A percentile compares a stretch with the other conserved stretches of the same genome.
Evolutionary conservation across 2,113 vertebrate species (phyloP).

Genomic region (Pycnonotus jocosus): DNA sequence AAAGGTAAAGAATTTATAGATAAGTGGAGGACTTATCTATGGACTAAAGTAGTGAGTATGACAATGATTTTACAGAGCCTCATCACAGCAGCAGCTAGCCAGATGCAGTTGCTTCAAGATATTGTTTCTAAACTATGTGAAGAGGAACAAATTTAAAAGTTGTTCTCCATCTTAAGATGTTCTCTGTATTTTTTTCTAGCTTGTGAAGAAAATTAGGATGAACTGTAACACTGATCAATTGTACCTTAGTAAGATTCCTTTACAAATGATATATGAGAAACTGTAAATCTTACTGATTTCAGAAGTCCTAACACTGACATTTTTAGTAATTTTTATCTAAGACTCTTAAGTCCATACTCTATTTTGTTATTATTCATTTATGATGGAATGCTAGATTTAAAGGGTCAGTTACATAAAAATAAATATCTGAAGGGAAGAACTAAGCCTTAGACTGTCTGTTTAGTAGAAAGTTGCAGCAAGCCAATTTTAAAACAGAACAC

Average conservation of each 20-base stretch:
- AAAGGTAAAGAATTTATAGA: accelerated
- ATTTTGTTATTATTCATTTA: background rate
- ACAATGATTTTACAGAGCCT: background rate
- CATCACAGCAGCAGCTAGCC: background rate
- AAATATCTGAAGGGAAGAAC: background rate
- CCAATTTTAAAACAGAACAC: background rate
- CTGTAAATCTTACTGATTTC: background rate
- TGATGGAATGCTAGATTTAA: background rate
- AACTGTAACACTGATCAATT: background rate
- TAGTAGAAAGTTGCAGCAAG: background rate
- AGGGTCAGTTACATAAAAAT: background rate
- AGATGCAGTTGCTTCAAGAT: background rate
- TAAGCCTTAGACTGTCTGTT: background rate
- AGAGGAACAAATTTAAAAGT: background rate
- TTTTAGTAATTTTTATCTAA: background rate
- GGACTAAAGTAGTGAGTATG: background rate
- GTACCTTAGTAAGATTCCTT: background rate
- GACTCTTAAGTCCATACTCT: background rate
- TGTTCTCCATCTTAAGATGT: background rate
- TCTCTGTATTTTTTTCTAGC: background rate
- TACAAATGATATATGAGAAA: background rate
- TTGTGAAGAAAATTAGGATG: background rate
- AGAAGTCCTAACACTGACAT: background rate
- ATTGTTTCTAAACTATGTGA: background rate
- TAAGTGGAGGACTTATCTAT: background rate